Evolutionary conservation across 2,888 invertebrate species (phyloP).

Genomic region (Amphipoea lucens): DNA sequence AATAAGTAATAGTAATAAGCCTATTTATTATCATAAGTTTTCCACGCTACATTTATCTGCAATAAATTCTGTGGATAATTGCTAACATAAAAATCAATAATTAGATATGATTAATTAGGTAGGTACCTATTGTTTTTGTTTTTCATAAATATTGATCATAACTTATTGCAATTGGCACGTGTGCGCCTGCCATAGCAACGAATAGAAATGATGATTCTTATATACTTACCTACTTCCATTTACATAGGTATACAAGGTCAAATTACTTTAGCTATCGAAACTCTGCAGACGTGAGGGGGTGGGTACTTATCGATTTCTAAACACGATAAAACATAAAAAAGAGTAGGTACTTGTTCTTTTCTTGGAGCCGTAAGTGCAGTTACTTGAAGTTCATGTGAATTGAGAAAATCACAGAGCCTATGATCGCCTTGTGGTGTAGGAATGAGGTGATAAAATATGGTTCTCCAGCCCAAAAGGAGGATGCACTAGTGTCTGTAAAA

Average conservation of each 20-base stretch:
- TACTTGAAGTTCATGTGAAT: too few species aligned
- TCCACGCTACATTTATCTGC: not conserved
- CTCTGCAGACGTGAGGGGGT: too few species aligned
- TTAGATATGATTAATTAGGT: not conserved
- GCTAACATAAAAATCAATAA: not conserved
- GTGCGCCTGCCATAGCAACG: not conserved
- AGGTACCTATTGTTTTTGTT: slow-evolving; percentile 9
- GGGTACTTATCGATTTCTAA: too few species aligned
- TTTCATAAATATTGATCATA: not conserved
- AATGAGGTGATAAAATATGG: not conserved
- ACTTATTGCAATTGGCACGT: not conserved
- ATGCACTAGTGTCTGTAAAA: not conserved
- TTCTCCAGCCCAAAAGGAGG: not conserved
- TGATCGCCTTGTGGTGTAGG: not conserved
- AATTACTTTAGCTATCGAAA: too few species aligned
- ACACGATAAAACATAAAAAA: too few species aligned
- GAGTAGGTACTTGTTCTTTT: too few species aligned
- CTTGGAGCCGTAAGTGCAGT: too few species aligned
- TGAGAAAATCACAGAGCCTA: too few species aligned
- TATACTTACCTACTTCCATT: too few species aligned
- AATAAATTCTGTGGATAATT: slow-evolving; percentile 4
- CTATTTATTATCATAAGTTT: not conserved
- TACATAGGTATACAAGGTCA: too few species aligned
- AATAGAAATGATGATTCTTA: not conserved
- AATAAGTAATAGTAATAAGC: not conserved